Evolutionary conservation across 2,113 vertebrate genomes (phyloP).

Genomic region (Noctilio leporinus): DNA sequence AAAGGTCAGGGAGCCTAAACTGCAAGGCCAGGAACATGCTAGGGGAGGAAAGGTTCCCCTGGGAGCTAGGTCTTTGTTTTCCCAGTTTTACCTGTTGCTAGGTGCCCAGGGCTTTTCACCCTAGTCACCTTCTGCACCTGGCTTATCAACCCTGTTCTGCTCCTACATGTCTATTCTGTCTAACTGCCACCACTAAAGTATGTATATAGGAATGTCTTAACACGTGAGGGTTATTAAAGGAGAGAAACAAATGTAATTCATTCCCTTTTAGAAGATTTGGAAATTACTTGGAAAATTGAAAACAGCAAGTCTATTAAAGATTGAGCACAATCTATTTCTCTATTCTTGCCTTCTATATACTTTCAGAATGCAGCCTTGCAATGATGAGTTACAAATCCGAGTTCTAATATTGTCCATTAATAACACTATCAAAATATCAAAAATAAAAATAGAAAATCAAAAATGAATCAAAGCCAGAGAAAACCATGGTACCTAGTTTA

Average conservation of each 20-base stretch:
- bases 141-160: not conserved
- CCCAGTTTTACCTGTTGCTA: not conserved
- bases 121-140: not conserved
- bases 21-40: not conserved
- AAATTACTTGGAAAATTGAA: slow-evolving; percentile 15
- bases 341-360: not conserved
- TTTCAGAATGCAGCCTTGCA: not conserved
- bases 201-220: not conserved
- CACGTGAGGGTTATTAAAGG: not conserved
- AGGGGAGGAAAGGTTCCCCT: not conserved
- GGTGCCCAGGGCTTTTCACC: not conserved
- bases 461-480: slow-evolving; percentile 4
- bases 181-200: not conserved
- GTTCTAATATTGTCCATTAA: not conserved
- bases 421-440: not conserved
- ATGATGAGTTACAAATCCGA: not conserved
- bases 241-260: not conserved
- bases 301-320: not conserved
- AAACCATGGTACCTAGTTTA: not conserved
- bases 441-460: slow-evolving; percentile 28
- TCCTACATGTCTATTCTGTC: not conserved
- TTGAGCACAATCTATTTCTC: not conserved
- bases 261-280: not conserved
- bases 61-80: not conserved
- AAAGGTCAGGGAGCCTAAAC: not conserved